phyloP scores from a whole-genome alignment of 2,797 vertebrate genomes.

The Delichon dasypus region DNA sequence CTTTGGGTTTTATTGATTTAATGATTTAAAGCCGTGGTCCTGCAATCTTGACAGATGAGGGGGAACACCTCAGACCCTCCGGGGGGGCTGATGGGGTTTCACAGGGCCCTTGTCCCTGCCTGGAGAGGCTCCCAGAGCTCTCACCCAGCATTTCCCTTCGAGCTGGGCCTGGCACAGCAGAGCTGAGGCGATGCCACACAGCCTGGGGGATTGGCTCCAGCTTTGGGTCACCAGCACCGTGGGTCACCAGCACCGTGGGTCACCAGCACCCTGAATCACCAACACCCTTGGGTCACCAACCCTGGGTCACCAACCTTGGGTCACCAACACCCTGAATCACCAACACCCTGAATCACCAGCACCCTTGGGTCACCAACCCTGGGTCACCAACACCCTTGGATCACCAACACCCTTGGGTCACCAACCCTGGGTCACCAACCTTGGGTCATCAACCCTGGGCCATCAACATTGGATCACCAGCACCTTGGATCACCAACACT shows the following conservation, averaged over 20 bases:
- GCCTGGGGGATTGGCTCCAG: not conserved
- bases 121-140: not conserved
- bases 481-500: not conserved
- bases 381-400: too few relatives aligned
- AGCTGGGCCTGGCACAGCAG: not conserved
- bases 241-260: not conserved
- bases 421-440: too few relatives aligned
- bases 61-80: not conserved
- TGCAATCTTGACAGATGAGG: not conserved
- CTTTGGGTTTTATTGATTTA: not conserved
- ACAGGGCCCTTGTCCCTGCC: not conserved
- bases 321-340: too few relatives aligned
- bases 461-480: not conserved
- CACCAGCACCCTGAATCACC: not conserved
- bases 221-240: not conserved
- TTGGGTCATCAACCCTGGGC: too few relatives aligned
- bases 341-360: too few relatives aligned
- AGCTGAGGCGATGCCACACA: not conserved
- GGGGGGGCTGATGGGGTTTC: not conserved
- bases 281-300: too few relatives aligned
- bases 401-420: not conserved
- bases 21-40: not conserved
- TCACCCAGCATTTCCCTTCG: fast-evolving
- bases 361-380: too few relatives aligned
- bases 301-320: fast-evolving